These are phyloP conservation scores for Desoria tigrina DNA, from an alignment of 2,888 invertebrate species.

Conservation along the genomic window DNA sequence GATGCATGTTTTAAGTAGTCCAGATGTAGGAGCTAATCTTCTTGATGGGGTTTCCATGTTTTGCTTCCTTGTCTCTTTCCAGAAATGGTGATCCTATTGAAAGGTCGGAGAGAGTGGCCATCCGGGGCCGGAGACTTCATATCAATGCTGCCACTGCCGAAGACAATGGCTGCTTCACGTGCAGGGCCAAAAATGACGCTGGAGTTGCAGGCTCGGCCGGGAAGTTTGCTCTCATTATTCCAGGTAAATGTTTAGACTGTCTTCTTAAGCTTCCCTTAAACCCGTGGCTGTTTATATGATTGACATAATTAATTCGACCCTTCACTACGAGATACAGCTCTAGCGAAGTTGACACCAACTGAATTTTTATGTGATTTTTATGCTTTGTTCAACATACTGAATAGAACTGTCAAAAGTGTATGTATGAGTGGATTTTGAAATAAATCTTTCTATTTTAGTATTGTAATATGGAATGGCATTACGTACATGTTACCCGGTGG, in stretches of 20 bases:
- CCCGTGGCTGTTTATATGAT: no score
- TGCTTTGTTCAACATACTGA: no score
- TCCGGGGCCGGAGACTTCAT: conserved; percentile 65
- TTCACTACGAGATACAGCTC: no score
- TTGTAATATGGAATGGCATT: no score
- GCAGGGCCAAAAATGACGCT: conserved; percentile 69
- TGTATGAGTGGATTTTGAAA: no score
- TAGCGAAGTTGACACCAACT: no score
- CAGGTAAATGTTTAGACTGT: conserved; percentile 57
- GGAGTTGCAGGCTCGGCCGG: conserved; percentile 62
- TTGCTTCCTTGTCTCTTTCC: conserved; percentile 52
- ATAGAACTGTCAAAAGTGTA: no score
- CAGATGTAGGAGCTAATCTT: conserved; percentile 24
- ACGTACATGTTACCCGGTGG: no score
- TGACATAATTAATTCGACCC: no score
- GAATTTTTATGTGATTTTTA: no score
- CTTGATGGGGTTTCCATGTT: conserved; percentile 34
- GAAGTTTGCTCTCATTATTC: conserved; percentile 62
- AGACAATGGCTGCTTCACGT: conserved; percentile 75
- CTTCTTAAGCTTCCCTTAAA: no score
- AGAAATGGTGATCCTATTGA: conserved; percentile 67
- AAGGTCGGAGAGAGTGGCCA: conserved; percentile 62
- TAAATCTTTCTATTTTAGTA: no score
- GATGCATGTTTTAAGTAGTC: neutral
- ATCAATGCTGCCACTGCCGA: conserved; percentile 62